Percentiles rank a stretch among this genome's conserved stretches.
phyloP scores from a whole-genome alignment of 64 coral and sea anemone genomes.

The Dendrophyllia cribrosa region DNA sequence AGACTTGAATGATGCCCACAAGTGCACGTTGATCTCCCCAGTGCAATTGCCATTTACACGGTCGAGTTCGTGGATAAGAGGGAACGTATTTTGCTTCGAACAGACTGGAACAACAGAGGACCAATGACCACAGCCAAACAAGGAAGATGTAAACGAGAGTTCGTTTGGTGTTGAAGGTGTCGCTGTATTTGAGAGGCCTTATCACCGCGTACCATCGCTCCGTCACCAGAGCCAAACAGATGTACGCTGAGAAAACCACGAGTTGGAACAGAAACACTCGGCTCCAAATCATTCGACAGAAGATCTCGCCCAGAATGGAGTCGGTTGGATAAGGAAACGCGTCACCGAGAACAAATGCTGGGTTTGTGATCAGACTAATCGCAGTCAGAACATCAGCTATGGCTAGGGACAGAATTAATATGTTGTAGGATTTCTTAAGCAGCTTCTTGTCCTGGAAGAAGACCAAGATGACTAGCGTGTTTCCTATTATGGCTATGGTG shows the following conservation, averaged over 20 bases:
- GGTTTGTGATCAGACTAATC: not conserved
- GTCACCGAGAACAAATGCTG: slow-evolving; percentile 36
- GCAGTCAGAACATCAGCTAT: slow-evolving; percentile 41
- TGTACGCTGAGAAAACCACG: slow-evolving; percentile 34
- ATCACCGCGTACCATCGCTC: slow-evolving; percentile 75
- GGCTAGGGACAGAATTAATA: slow-evolving; percentile 46
- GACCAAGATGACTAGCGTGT: slow-evolving; percentile 11
- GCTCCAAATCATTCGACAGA: slow-evolving; percentile 45
- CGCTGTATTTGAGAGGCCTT: slow-evolving; percentile 34
- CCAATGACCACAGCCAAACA: not conserved
- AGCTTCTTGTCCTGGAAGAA: slow-evolving; percentile 19
- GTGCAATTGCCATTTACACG: not conserved
- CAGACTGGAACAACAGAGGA: not conserved
- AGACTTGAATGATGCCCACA: not conserved
- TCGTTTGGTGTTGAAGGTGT: slow-evolving; percentile 20
- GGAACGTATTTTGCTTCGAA: not conserved
- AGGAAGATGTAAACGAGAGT: not conserved
- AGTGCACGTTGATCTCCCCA: not conserved
- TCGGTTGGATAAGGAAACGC: slow-evolving; percentile 43
- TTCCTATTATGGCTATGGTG: slow-evolving; percentile 31
- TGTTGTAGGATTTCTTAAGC: slow-evolving; percentile 57
- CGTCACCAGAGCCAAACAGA: slow-evolving; percentile 25
- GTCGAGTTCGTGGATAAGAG: not conserved
- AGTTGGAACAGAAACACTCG: slow-evolving; percentile 44
- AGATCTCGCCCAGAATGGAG: not conserved